These are phyloP conservation scores for Falco biarmicus DNA, from an alignment of 2,797 vertebrate genomes.

Conservation along the genomic window DNA sequence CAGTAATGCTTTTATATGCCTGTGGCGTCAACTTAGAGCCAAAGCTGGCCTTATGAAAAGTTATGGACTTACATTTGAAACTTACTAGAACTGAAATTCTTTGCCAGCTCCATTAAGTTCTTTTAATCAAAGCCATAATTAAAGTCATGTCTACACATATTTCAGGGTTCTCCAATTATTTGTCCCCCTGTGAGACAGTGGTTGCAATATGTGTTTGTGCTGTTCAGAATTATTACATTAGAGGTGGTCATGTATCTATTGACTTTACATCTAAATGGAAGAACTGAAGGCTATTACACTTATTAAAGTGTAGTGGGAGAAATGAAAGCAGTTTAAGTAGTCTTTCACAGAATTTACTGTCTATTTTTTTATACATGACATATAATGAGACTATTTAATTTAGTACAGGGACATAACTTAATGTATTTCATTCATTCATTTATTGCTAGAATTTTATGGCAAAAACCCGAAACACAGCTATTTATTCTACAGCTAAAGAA, in stretches of 20 bases:
- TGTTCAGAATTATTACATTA: slow-evolving; percentile 53
- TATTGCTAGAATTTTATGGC: neutral
- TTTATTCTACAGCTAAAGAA: neutral
- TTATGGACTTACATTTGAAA: neutral
- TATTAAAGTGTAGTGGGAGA: slow-evolving; percentile 43
- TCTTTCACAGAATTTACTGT: neutral
- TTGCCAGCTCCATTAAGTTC: slow-evolving; percentile 37
- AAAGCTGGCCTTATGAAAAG: slow-evolving; percentile 25
- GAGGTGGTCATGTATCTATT: slow-evolving; percentile 43
- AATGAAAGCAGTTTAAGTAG: slow-evolving; percentile 2
- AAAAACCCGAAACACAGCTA: neutral
- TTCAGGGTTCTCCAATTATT: neutral
- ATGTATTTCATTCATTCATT: neutral
- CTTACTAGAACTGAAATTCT: slow-evolving; percentile 21
- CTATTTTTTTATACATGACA: neutral
- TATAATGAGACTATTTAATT: neutral
- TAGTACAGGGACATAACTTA: neutral
- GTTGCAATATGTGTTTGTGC: slow-evolving; percentile 30
- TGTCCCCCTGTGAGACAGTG: neutral
- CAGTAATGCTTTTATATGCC: slow-evolving; percentile 25
- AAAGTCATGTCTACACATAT: neutral
- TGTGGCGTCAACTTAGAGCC: neutral
- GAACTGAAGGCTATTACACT: slow-evolving; percentile 18
- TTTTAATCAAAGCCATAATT: slow-evolving; percentile 46
- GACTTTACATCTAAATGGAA: slow-evolving; percentile 58